Evolutionary conservation across 2,797 vertebrate species (phyloP), one percentile per base, ranked within the genome.

Genomic region (Parotocinclus haroldoi): DNA sequence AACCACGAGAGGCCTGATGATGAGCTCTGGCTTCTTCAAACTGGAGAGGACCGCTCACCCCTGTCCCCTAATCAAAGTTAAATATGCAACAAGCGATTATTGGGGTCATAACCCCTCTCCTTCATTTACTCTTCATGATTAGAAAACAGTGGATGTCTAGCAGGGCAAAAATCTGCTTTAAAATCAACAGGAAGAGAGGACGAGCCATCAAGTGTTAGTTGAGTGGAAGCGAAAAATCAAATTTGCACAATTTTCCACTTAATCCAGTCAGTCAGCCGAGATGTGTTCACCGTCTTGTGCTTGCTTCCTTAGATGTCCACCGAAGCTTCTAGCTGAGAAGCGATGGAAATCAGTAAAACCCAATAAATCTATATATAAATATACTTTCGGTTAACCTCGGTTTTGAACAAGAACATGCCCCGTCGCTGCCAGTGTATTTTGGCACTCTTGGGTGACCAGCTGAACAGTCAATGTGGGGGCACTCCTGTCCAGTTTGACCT

Each of bases 71-170:
- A 76, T 78, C 73, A 78, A 53, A 73, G 65, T 71, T 75, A 78
- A 78, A 75, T 73, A 78, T 78, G 67, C 73, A 71, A 54, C 13
- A 49, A 59, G 64, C 46, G 71, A 78, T 74, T 74, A 75, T 63
- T 58, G 6, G 36, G 76, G 76, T 78, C 76, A 78, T 55, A 63
- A 76, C 71, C 73, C 68, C 53, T 55, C 68, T 65, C 68, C 64
- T 71, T 73, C 49, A 78, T 73, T 68, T 68, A 68, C 68, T 51
- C 66, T 62, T 52, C 46, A 68, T 50, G 48, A 70, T 66, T 74
- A 62, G 7, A 66, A 66, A 53, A 39, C 55, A 44, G 53, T 71
- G 58, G 59, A 40, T 46, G 38, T 46, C 50, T 36, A 18, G 56
- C 49, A 61, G 66, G 63, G 17, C 63, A 61, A 67, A 62, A 58